Evolutionary conservation across 2,888 invertebrate genomes (phyloP).

Genomic region (Thera britannica): DNA sequence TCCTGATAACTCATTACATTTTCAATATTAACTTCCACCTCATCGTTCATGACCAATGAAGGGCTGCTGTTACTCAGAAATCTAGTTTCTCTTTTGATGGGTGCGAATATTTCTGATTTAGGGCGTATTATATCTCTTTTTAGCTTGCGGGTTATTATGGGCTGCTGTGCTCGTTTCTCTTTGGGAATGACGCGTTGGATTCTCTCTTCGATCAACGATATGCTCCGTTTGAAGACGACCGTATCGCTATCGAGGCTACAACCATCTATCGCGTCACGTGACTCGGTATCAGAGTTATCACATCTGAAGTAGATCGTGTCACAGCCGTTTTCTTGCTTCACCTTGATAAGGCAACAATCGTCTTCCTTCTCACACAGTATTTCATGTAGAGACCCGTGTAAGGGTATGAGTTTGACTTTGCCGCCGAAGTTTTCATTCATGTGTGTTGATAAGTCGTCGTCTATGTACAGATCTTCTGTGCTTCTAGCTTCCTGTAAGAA

Average conservation of each 20-base stretch:
- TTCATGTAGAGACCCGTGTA: constrained; percentile 78
- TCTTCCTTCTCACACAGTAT: constrained; percentile 76
- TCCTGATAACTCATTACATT: constrained; percentile 74
- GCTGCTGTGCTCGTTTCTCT: constrained; percentile 56
- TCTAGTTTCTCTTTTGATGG: constrained; percentile 57
- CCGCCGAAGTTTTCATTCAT: constrained; percentile 79
- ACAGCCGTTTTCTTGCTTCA: constrained; percentile 77
- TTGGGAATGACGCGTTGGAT: constrained; percentile 69
- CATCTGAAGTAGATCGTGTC: constrained; percentile 76
- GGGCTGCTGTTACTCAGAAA: constrained; percentile 71
- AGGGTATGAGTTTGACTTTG: constrained; percentile 70
- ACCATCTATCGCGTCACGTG: constrained; percentile 70
- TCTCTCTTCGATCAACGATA: constrained; percentile 73
- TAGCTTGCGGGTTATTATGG: constrained; percentile 36
- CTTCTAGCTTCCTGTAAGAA: constrained; percentile 75
- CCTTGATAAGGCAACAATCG: constrained; percentile 79
- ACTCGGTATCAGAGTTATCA: constrained; percentile 73
- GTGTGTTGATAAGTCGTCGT: constrained; percentile 80
- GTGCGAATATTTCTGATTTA: constrained; percentile 60
- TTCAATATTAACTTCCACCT: constrained; percentile 75
- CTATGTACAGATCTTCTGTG: constrained; percentile 84
- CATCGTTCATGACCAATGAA: constrained; percentile 56
- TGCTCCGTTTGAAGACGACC: constrained; percentile 74
- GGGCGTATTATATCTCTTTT: constrained; percentile 50
- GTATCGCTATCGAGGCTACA: constrained; percentile 54